Evolutionary conservation across 2,797 vertebrate species (phyloP).

Genomic region (Neosalanx taihuensis): DNA sequence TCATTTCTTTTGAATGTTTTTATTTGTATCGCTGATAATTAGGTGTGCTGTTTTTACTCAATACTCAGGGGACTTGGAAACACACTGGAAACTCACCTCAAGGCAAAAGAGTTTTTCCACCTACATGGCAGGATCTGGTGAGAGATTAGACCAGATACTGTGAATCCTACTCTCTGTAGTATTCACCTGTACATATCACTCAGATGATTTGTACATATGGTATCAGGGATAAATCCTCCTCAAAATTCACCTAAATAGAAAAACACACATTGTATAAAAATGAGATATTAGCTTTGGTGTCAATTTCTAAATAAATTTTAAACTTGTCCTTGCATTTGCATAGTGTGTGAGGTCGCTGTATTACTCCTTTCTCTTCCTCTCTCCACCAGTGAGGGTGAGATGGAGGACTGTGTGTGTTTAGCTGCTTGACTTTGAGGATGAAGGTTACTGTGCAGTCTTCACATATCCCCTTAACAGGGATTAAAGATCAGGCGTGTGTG

Average conservation of each 20-base stretch:
- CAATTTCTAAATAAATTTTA: not conserved
- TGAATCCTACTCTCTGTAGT: constrained; percentile 16
- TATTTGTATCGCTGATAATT: constrained; percentile 14
- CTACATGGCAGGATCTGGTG: constrained; percentile 57
- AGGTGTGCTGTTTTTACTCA: constrained; percentile 27
- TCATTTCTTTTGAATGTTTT: not conserved
- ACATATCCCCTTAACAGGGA: constrained; percentile 69
- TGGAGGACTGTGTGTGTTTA: constrained; percentile 35
- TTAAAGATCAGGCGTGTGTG: constrained; percentile 51
- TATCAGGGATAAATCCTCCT: not conserved
- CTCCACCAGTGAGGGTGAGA: constrained; percentile 4
- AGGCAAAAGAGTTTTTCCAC: constrained; percentile 49
- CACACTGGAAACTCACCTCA: constrained; percentile 30
- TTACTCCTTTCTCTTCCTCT: too few species aligned
- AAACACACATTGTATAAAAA: too few species aligned
- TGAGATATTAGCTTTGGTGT: not conserved
- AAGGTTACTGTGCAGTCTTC: constrained; percentile 62
- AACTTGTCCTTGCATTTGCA: not conserved
- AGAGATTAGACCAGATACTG: constrained; percentile 34
- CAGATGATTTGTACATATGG: constrained; percentile 1
- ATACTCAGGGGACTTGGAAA: constrained; percentile 35
- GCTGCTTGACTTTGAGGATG: constrained; percentile 39
- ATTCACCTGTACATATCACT: constrained; percentile 16
- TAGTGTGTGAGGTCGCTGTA: not conserved
- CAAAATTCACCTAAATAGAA: too few species aligned